Evolutionary conservation across 2,797 vertebrate species (phyloP).

Genomic region (Dallia pectoralis): DNA sequence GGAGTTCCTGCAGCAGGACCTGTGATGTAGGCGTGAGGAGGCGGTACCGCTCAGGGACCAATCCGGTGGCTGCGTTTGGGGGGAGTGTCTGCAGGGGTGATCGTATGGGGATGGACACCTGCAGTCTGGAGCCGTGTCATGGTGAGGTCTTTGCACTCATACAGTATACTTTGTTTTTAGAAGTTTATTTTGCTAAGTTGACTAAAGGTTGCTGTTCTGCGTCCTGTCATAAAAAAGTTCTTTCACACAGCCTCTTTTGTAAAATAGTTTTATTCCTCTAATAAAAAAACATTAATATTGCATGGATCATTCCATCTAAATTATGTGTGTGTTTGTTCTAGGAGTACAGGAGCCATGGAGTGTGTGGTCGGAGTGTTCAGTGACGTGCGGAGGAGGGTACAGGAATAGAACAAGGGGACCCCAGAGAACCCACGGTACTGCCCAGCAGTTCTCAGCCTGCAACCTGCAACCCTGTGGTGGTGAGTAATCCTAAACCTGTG

Average conservation of each 20-base stretch:
- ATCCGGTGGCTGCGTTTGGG: conserved; percentile 69
- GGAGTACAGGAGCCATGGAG: conserved; percentile 76
- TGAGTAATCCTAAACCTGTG: not conserved
- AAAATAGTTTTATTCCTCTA: too few species aligned
- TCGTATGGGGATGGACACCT: conserved; percentile 78
- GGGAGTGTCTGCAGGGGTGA: conserved; percentile 77
- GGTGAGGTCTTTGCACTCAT: conserved; percentile 58
- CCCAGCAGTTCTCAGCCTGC: conserved; percentile 83
- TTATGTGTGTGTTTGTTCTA: conserved; percentile 34
- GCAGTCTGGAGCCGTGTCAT: conserved; percentile 80
- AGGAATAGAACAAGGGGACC: conserved; percentile 76
- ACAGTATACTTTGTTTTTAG: too few species aligned
- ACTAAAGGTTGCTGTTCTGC: too few species aligned
- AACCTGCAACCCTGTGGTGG: conserved; percentile 80
- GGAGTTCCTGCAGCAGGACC: conserved; percentile 83
- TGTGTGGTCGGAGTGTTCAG: conserved; percentile 81
- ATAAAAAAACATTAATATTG: too few species aligned
- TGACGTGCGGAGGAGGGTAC: conserved; percentile 85
- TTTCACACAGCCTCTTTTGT: too few species aligned
- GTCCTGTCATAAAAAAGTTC: too few species aligned
- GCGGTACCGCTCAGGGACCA: conserved; percentile 76
- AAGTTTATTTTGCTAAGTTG: too few species aligned
- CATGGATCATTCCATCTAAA: too few species aligned
- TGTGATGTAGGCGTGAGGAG: conserved; percentile 83
- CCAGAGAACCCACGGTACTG: conserved; percentile 62